Conservation (phyloP, 2,797 vertebrate species). For the Babyrousa celebensis region DNA sequence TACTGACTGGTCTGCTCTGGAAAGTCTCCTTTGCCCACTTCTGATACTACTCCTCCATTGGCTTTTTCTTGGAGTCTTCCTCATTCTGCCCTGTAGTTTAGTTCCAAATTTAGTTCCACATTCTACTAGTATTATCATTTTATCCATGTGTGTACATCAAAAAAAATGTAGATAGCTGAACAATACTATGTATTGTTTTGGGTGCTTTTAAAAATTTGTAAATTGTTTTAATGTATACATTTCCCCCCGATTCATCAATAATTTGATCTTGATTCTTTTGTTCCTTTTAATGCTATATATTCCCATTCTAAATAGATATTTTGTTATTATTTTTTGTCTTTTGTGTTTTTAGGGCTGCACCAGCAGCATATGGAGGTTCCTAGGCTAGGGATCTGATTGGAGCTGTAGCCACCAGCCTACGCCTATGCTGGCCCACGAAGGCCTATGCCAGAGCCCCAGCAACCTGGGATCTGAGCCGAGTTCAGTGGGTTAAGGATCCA, state of each 20-base stretch:
- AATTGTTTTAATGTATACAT: background rate
- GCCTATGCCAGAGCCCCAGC: no score
- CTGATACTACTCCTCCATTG: background rate
- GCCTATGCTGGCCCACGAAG: no score
- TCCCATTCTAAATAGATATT: background rate
- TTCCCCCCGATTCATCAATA: background rate
- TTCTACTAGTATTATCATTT: background rate
- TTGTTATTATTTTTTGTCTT: no score
- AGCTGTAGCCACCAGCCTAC: no score
- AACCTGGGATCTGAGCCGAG: no score
- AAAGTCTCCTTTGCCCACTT: background rate
- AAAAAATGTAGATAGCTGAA: background rate
- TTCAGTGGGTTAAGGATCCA: no score
- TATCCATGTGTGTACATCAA: background rate
- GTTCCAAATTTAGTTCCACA: background rate
- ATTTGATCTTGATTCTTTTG: background rate
- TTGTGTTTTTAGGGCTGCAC: no score
- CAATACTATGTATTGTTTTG: constrained; percentile 7
- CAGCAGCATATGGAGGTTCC: no score
- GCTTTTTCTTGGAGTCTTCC: background rate
- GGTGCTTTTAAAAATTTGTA: background rate
- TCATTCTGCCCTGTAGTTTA: background rate
- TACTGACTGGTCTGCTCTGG: background rate
- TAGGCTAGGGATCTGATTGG: no score
- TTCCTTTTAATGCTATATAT: background rate